Percentiles rank a stretch among this genome's conserved stretches.
Conservation (phyloP, 2,113 vertebrate species). For the Opisthocomus hoazin region DNA sequence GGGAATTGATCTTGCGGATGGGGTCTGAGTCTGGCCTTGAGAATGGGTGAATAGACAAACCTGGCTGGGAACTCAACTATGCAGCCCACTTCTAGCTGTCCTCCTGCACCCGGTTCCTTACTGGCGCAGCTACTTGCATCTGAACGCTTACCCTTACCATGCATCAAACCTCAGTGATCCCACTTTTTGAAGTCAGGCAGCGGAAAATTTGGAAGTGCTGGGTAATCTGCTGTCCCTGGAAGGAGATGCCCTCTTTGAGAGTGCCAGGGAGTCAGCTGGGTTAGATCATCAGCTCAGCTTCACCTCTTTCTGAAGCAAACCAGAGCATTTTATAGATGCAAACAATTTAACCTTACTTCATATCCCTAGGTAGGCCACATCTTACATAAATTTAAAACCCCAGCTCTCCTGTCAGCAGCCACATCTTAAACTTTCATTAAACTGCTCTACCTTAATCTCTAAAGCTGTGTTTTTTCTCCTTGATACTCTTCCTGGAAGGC, state of each 20-base stretch:
- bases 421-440: not conserved
- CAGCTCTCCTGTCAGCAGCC: not conserved
- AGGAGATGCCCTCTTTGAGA: not conserved
- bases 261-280: not conserved
- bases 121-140: not conserved
- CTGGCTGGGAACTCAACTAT: not conserved
- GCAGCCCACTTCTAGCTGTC: not conserved
- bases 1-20: not conserved
- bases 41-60: not conserved
- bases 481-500: not conserved
- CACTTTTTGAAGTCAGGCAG: not conserved
- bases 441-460: not conserved
- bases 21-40: not conserved
- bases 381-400: not conserved
- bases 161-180: not conserved
- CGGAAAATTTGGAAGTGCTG: not conserved
- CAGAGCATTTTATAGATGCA: not conserved
- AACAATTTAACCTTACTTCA: not conserved
- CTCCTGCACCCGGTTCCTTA: not conserved
- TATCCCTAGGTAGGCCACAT: not conserved
- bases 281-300: not conserved
- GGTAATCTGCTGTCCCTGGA: not conserved
- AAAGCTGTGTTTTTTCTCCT: constrained; percentile 5
- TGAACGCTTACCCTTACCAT: not conserved
- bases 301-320: not conserved